Base-by-base conservation (phyloP, 2,888 invertebrate species). In the Yponomeuta malinellus region DNA sequence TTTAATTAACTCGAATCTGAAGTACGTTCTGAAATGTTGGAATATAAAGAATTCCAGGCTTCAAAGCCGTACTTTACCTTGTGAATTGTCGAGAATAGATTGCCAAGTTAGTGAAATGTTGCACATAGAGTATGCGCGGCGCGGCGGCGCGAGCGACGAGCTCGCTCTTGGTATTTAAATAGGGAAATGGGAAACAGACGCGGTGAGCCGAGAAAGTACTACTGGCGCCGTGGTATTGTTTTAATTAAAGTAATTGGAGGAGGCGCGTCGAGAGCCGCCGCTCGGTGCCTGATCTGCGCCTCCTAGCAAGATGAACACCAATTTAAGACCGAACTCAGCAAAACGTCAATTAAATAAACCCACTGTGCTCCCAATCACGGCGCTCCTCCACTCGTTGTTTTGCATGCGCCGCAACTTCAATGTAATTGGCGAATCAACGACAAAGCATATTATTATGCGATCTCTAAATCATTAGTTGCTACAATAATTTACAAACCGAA, bases 201-300 rank as follows among this genome's bases (percentile, higher is more conserved):
- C 89, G 85, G 86, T 84, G 89, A 89, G 87, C 88, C 89, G 88
- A 87, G 89, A 89, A 83, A 88, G 86, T 86, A 84, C 84, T 89
- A 87, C 84, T 89, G 87, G 85, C 88, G 83, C 85, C 88, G 85
- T 86, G 87, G 88, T 90, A 90, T 91, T 91, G 91, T 91, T 91
- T 91, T 92, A 92, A 91, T 92, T 92, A 92, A 92, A 91, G 90
- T 92, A 92, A 91, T 92, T 92, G 91, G 90, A 89, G 89, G 88
- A 90, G 90, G 88, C 88, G 88, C 88, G 87, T 85, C 81, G 88
- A 88, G 90, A 79, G 9, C 64, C 86, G 85, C 86, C 87, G 52
- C 68, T 86, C 84, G 84, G 83, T 83, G 86, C 84, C 85, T 23
- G 71, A 65, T 69, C 52, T 69, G 69, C 15, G 69, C 69, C 69